Base-by-base conservation (phyloP, 1,140 invertebrate genomes). In the Ridgeia piscesae region DNA sequence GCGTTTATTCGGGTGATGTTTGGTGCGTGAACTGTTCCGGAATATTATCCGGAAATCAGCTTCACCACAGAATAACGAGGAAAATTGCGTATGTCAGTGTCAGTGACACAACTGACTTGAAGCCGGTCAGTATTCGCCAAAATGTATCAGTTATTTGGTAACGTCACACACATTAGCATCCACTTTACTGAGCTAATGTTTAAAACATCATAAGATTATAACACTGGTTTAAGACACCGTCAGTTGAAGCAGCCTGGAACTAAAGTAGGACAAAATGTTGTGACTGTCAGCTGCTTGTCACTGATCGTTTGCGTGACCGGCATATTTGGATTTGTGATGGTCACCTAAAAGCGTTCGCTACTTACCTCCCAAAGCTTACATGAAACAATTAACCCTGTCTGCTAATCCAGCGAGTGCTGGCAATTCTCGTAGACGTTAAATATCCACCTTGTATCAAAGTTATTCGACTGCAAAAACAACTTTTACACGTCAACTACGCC, bases 401-500 rank as follows among this genome's bases (percentile, higher is more conserved):
- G 58, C 58, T 77, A 77, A 27, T 21, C 58, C 58, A 77, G 58
- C 58, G 58, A 77, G 6, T 77, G 58, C 58, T 77, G 58, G 58
- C 14, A 77, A 77, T 77, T 77, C 58, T 21, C 27, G 17, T 77
- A 31, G 14, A 1, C 58, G 58, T 31, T 77, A 77, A 77, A 77
- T 77, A 77, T 77, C 58, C 58, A 77, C 58, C 58, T 77, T 21
- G 58, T 77, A 21, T 77, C 58, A 77, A 77, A 77, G 27, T 27
- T 17, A 77, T 77, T 77, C 27, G 58, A 77, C 58, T 77, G 58
- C 27, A 77, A 77, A 77, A 77, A 77, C 58, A 77, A 77, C 58
- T 77, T 77, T 77, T 77, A 77, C 58, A 77, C 58, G 58, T 77
- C 58, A 77, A 77, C 58, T 77, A 77, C 58, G 58, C 58, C 58